Evolutionary conservation across 2,113 vertebrate species (phyloP).

Genomic region (Gobius niger): DNA sequence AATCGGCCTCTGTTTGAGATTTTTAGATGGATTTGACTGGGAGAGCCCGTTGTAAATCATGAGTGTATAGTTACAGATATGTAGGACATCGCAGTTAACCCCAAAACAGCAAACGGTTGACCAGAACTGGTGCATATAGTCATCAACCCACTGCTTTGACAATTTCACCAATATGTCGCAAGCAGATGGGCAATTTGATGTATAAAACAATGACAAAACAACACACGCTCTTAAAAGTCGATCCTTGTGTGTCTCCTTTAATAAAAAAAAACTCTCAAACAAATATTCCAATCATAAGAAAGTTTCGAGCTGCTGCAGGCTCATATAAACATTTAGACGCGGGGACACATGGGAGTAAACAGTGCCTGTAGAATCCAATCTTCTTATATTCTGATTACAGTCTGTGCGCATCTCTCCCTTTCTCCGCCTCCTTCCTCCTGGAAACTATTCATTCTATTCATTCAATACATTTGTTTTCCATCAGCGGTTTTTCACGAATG

Average conservation of each 20-base stretch:
- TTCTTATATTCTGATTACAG: conserved; percentile 38
- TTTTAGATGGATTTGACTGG: no score
- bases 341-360: conserved; percentile 5
- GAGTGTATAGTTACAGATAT: no score
- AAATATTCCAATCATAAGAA: neutral
- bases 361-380: conserved; percentile 22
- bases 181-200: neutral
- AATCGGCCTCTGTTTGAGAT: no score
- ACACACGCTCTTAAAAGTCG: neutral
- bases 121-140: no score
- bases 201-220: neutral
- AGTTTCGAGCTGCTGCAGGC: neutral
- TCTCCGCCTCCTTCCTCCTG: conserved; percentile 22
- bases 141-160: no score
- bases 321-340: conserved; percentile 29
- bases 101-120: no score
- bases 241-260: neutral
- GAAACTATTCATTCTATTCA: conserved; percentile 45
- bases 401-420: conserved; percentile 26
- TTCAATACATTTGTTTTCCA: conserved; percentile 42
- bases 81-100: no score
- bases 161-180: no score
- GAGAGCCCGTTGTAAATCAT: no score
- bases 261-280: neutral
- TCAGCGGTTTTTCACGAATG: conserved; percentile 42